Evolutionary conservation across 2,113 vertebrate species (phyloP), one percentile per base, ranked within the genome.

Genomic region (Coptodon rendalli): DNA sequence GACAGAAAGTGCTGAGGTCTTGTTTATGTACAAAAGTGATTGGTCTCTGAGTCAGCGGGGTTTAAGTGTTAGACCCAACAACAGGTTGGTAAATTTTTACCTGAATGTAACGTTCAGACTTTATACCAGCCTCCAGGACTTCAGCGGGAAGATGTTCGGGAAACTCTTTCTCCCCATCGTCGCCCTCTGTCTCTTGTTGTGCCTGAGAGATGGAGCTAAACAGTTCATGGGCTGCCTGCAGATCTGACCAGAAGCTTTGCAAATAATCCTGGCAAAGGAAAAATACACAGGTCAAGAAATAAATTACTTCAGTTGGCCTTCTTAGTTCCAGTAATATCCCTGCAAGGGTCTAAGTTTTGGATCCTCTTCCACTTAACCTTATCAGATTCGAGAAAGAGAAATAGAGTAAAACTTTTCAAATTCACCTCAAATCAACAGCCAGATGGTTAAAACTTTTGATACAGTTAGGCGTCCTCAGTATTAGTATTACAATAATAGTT

Each of bases 51-150:
- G 27, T 61, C 57, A 61, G 27, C 8, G 2, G 3, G 56, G 14
- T 31, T 61, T 31, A 31, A 61, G 27, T 0, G 14, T 31, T 59
- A 61, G 57, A 61, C 57, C 57, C 59, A 19, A 61, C 59, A 61
- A 4, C 78, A 24, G n/a, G 34, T 11, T 40, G n/a, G 56, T 12
- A 43, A 3, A 10, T 31, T n/a, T 6, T 27, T 53, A 94, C 94
- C 97, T 98, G 97, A 68, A 98, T 90, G 50, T 97, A 99, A 86
- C 97, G 96, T 8, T 98, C 97, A n/a, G 98, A 98, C 87, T 99
- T 99, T 91, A 99, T 98, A 0, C 98, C 98, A 6, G 98, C 97
- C 93, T 98, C 97, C 89, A 99, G 3, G 10, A 99, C 50, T 79
- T 99, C 97, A 19, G 94, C 4, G 4, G 98, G 97, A 6, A 98